A percentile compares a stretch with the other conserved stretches of the same genome.
Evolutionary conservation across 2,113 vertebrate species (phyloP).

Genomic region (Mionectes macconnelli): DNA sequence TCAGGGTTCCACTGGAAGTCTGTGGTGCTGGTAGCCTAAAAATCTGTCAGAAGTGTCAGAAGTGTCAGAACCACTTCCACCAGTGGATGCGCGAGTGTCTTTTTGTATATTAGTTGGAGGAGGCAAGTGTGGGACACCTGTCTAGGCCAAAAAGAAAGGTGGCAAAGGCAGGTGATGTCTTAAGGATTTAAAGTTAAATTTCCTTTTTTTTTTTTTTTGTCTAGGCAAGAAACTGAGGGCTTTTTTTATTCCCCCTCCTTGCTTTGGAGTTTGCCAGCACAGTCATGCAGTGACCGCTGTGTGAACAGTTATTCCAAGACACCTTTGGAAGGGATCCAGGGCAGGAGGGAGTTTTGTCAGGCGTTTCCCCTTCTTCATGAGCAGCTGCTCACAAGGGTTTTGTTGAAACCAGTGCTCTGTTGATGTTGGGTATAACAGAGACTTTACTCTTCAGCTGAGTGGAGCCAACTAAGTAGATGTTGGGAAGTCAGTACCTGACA

Average conservation of each 20-base stretch:
- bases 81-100: no score
- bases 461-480: not conserved
- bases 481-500: not conserved
- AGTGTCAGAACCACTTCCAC: rapidly evolving
- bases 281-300: rapidly evolving
- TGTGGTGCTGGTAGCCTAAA: not conserved
- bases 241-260: rapidly evolving
- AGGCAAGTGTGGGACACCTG: not conserved
- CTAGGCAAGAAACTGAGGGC: not conserved
- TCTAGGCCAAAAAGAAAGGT: not conserved
- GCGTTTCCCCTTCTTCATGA: not conserved
- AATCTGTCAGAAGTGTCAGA: not conserved
- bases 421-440: not conserved
- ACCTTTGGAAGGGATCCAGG: not conserved
- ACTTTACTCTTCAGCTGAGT: not conserved
- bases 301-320: not conserved
- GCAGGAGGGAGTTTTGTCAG: not conserved
- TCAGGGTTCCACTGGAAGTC: rapidly evolving
- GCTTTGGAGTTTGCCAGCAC: not conserved
- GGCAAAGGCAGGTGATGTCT: not conserved
- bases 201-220: no score
- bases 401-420: not conserved
- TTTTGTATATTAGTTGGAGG: not conserved
- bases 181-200: not conserved
- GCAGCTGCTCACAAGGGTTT: not conserved